Base-by-base conservation (phyloP, 2,888 invertebrate species). In the Epinotia nisella region DNA sequence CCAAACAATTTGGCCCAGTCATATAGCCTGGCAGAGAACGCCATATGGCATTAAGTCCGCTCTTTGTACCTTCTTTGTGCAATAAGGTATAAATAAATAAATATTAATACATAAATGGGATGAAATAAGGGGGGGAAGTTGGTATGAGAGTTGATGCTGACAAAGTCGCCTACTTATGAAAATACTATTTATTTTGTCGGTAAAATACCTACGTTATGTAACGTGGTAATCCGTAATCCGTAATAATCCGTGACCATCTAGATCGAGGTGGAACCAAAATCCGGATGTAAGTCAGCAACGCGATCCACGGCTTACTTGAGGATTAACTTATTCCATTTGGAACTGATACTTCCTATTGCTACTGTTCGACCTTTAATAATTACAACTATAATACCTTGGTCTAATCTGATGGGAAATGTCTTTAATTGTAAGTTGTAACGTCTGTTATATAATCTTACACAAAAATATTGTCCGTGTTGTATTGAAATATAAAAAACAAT, bases 251-350 rank as follows among this genome's bases (percentile, higher is more conserved):
- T 41, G 45, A 64, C 55, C 55, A 64, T 70, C 64, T 59, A 59
- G 64, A 61, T 67, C 72, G 67, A 45, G 19, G 56, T 49, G 41
- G 49, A 72, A 39, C 39, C 29, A 29, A 71, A 71, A 67, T 71
- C 67, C 67, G 72, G 67, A 68, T 73, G 68, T 68, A 67, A 67
- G 66, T 29, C 35, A n/a, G 58, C 49, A 51, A 35, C 55, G 55
- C 67, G 51, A 69, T 51, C 60, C 58, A 39, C 39, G 62, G 73
- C 62, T 73, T 73, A 73, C 49, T 58, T 45, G 51, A 41, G 53
- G 68, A 58, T 73, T 64, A 73, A 72, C 29, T 67, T 61, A 61
- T 72, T 72, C 67, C 49, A 62, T 61, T 67, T 67, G 55, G 35
- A 56, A 35, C 58, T 61, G 55, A 67, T 49, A 51, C 72, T 67